Evolutionary conservation across 2,888 invertebrate species (phyloP).

Genomic region (Hartigia nigra): DNA sequence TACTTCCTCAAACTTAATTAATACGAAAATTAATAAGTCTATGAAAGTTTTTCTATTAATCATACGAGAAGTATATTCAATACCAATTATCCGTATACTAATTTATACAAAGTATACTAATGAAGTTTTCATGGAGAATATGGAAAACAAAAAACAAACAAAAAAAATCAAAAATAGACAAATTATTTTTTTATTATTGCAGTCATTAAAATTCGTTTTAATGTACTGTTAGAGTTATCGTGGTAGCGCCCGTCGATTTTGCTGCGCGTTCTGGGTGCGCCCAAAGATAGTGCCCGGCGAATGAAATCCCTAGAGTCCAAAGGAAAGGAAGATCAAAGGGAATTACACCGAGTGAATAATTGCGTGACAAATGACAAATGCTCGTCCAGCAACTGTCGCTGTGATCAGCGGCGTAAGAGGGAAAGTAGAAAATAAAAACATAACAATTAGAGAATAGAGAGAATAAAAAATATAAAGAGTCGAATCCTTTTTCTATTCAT

Average conservation of each 20-base stretch:
- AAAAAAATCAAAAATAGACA: not conserved
- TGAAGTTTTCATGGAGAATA: no score
- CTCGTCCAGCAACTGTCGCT: not conserved
- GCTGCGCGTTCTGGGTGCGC: not conserved
- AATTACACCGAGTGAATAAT: not conserved
- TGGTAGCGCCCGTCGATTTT: not conserved
- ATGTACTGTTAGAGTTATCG: not conserved
- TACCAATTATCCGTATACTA: not conserved
- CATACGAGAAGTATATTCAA: not conserved
- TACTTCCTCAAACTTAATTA: not conserved
- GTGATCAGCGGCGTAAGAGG: not conserved
- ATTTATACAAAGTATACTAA: not conserved
- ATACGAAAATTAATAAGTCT: not conserved
- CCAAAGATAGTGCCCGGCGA: not conserved
- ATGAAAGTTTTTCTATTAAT: not conserved
- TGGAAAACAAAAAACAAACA: no score
- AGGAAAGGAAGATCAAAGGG: not conserved
- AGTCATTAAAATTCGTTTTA: not conserved
- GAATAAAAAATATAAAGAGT: no score
- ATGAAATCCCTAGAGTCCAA: not conserved
- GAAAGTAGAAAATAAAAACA: not conserved
- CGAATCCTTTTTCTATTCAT: no score
- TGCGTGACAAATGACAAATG: not conserved
- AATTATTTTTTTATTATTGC: not conserved
- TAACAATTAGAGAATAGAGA: not conserved